Percentiles rank a stretch among this genome's conserved stretches.
Conservation (phyloP, 2,888 invertebrate genomes). For the Drosophila multiciliata region DNA sequence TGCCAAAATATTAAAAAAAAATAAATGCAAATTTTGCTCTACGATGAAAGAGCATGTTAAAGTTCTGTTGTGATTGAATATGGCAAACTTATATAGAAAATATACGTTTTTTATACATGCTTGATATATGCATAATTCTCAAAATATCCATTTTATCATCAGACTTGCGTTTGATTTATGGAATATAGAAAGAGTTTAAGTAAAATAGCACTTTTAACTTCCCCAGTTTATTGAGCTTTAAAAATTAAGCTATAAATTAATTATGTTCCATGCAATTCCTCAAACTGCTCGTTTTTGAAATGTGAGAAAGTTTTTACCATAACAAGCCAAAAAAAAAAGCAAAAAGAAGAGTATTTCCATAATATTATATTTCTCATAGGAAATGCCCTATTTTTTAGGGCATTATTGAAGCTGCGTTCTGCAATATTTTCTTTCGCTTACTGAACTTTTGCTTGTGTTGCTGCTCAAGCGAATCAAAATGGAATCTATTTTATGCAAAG, state of each 20-base stretch:
- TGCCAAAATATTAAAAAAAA: constrained; percentile 16
- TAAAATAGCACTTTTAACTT: neutral
- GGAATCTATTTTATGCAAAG: constrained; percentile 78
- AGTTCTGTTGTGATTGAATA: neutral
- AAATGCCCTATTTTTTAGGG: constrained; percentile 17
- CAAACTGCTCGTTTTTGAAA: neutral
- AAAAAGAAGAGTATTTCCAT: constrained; percentile 8
- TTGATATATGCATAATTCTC: neutral
- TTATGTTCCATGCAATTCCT: neutral
- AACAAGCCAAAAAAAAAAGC: neutral
- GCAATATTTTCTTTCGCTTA: constrained; percentile 31
- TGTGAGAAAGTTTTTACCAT: neutral
- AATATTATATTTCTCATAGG: neutral
- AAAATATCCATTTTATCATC: neutral
- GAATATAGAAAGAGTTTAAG: neutral
- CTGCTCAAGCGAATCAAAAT: constrained; percentile 68
- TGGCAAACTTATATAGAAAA: constrained; percentile 5
- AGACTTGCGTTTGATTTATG: neutral
- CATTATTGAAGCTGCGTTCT: constrained; percentile 39
- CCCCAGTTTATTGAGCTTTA: neutral
- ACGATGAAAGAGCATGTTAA: constrained; percentile 31
- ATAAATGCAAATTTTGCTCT: constrained; percentile 52
- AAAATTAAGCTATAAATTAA: neutral
- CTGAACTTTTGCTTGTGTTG: constrained; percentile 35
- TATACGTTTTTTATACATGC: neutral